Evolutionary conservation across 1,140 invertebrate species (phyloP), one percentile per base, ranked within the genome.

Genomic region (Tetramorium alpestre): DNA sequence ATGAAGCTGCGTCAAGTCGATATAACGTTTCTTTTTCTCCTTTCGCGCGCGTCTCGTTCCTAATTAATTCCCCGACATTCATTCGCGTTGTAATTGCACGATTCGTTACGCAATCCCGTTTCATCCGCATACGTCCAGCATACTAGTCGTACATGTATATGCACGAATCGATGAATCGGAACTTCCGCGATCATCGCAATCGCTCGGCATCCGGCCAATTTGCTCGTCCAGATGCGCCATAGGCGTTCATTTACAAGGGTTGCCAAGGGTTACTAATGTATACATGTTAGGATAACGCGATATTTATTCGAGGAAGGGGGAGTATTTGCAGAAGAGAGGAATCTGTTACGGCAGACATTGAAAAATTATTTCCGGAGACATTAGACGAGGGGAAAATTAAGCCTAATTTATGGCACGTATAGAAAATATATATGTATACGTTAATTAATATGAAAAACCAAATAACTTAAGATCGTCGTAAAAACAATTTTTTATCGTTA

Each of bases 1-100:
- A 82, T 49, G 69, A 73, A 73, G 51, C 69, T 25, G 25, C 54
- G 54, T 75, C 73, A 84, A 84, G 28, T 72, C 41, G 78, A 84
- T 72, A 47, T 47, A n/a, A n/a, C 18, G 51, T 22, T 18, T 44
- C 18, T 22, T 13, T 33, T n/a, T 58, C 33, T 18, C 6, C 58
- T 0, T 8, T 18, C 7, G 5, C 56, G 54, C 41, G 18, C 28
- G 65, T 49, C 6, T 62, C 25, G 41, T 73, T 47, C 16, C 69
- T 84, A 84, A 84, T 84, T 75, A 56, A 84, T 84, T 73, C 69
- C 5, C 18, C 41, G 54, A 62, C 69, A 62, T 84, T 84, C 25
- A 33, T 75, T 73, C 62, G 69, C 25, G n/a, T 41, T 49, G 41
- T 62, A 84, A 84, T 75, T 84, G 69, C 80, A 2, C 69, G 69